A percentile compares a stretch with the other conserved stretches of the same genome.
Conservation (phyloP, 2,888 invertebrate genomes). For the Tinea semifulvella region DNA sequence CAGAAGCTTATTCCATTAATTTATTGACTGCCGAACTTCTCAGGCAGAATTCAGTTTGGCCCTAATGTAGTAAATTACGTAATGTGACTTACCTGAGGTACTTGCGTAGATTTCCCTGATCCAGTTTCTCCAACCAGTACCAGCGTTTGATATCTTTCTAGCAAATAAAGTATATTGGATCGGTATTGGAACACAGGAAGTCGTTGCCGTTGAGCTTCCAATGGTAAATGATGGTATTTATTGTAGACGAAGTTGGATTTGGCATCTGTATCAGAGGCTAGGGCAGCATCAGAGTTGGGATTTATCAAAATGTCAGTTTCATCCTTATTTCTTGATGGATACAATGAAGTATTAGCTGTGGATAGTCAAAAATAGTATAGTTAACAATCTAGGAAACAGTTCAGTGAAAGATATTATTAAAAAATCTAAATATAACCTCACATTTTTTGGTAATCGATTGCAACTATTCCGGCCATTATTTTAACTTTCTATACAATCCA, state of each 20-base stretch:
- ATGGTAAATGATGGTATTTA: slow-evolving; percentile 81
- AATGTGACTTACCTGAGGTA: slow-evolving; percentile 85
- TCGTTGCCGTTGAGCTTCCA: slow-evolving; percentile 84
- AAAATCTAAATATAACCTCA: not conserved
- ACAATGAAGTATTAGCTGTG: slow-evolving; percentile 25
- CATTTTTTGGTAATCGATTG: not conserved
- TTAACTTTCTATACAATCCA: no score
- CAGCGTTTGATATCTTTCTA: slow-evolving; percentile 87
- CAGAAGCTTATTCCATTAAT: no score
- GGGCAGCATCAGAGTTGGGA: slow-evolving; percentile 42
- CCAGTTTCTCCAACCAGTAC: slow-evolving; percentile 95
- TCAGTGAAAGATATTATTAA: not conserved
- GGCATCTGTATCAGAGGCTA: slow-evolving; percentile 66
- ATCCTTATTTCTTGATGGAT: slow-evolving; percentile 48
- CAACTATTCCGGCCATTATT: no score
- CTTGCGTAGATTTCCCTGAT: slow-evolving; percentile 95
- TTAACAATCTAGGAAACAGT: not conserved
- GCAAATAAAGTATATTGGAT: slow-evolving; percentile 83
- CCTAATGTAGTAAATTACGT: no score
- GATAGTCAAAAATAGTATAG: no score
- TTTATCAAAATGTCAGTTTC: slow-evolving; percentile 46
- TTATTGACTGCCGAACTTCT: no score
- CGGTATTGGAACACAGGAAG: slow-evolving; percentile 88
- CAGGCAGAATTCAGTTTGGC: no score
- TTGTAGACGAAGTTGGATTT: slow-evolving; percentile 83